Percentiles rank a stretch among this genome's conserved stretches.
These are phyloP conservation scores for Gymnopithys bicolor DNA, from an alignment of 2,797 vertebrate species.

Conservation along the genomic window DNA sequence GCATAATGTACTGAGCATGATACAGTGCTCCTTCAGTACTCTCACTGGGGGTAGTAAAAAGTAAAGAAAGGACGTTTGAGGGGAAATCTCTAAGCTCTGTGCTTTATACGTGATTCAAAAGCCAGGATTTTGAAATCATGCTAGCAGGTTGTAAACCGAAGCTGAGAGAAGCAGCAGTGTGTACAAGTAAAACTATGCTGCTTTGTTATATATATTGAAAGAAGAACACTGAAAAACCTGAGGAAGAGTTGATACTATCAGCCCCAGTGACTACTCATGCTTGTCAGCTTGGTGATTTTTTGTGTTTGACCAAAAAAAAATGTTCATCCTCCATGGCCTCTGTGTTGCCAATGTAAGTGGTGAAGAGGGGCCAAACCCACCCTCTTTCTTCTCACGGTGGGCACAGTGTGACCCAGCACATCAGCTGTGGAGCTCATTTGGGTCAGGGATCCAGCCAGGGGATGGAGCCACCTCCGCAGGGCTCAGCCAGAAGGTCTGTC, in stretches of 20 bases:
- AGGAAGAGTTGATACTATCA: not conserved
- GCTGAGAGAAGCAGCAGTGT: not conserved
- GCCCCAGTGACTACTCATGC: not conserved
- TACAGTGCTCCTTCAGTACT: not conserved
- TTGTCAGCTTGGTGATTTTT: not conserved
- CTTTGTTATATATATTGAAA: not conserved
- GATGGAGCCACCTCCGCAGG: not conserved
- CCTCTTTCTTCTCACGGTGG: accelerated
- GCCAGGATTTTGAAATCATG: not conserved
- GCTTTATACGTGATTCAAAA: not conserved
- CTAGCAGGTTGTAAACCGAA: not conserved
- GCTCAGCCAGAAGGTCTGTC: not conserved
- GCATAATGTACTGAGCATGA: not conserved
- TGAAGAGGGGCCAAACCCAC: not conserved
- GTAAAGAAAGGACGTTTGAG: not conserved
- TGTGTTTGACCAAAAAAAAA: not conserved
- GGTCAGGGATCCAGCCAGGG: too few relatives aligned
- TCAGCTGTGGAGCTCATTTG: not conserved
- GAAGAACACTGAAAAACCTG: not conserved
- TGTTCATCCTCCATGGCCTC: accelerated
- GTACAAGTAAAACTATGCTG: not conserved
- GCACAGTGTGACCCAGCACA: accelerated
- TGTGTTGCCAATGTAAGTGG: not conserved
- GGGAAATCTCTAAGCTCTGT: not conserved
- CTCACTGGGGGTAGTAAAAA: not conserved